Conservation (phyloP, 37 sponge, comb jelly and placozoan species). For the Halichondria panicea region DNA sequence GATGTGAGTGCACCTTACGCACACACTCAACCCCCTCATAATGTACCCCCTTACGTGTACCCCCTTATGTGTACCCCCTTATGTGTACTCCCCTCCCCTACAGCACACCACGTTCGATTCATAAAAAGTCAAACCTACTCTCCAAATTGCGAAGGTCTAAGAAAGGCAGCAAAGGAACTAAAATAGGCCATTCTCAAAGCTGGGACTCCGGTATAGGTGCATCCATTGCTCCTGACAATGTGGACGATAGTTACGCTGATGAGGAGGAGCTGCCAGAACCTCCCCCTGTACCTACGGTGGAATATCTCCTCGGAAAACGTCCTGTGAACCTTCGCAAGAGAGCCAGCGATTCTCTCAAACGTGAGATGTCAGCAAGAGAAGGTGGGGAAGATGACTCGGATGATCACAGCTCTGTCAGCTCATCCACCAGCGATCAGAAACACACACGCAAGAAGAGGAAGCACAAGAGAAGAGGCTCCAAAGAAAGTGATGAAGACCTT, state of each 20-base stretch:
- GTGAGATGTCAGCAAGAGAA: background rate
- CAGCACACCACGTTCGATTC: no score
- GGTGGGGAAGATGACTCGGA: slow-evolving; percentile 43
- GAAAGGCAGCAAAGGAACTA: background rate
- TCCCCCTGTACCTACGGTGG: slow-evolving; percentile 33
- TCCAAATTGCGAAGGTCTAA: no score
- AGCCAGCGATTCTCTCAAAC: background rate
- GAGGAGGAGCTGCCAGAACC: slow-evolving; percentile 25
- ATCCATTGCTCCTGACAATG: background rate
- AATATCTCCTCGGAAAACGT: slow-evolving; percentile 36
- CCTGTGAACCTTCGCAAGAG: slow-evolving; percentile 1
- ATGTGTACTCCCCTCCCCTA: no score
- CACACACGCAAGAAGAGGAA: no score
- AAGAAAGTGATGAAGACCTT: background rate
- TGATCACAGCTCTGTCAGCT: slow-evolving; percentile 39
- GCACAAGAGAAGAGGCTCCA: background rate
- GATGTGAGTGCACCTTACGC: background rate
- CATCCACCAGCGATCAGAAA: background rate
- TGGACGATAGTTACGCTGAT: background rate
- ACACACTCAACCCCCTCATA: no score
- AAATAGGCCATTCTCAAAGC: slow-evolving; percentile 14
- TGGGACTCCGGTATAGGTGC: slow-evolving; percentile 11
- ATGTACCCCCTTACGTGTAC: no score
- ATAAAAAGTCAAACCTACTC: no score
- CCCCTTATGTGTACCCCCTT: no score